Evolutionary conservation across 2,113 vertebrate species (phyloP).

Genomic region (Lepus americanus): DNA sequence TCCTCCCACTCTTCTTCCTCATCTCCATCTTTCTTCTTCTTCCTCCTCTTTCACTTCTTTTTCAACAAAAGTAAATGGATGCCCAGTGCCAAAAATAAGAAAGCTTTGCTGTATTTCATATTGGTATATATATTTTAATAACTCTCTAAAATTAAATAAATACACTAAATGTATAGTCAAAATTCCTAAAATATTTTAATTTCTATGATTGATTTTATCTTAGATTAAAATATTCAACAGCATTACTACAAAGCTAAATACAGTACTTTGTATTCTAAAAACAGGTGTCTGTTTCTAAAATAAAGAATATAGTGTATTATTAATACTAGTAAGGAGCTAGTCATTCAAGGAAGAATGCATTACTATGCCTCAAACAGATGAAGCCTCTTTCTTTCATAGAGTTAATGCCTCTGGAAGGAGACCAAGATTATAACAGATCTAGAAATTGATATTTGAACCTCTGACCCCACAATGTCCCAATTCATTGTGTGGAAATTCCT

Average conservation of each 20-base stretch:
- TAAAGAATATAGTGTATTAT: not conserved
- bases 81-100: not conserved
- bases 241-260: not conserved
- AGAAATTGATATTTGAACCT: conserved; percentile 38
- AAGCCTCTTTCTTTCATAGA: not conserved
- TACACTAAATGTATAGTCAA: not conserved
- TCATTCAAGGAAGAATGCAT: not conserved
- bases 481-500: not conserved
- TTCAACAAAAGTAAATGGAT: not conserved
- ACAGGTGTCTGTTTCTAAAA: not conserved
- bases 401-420: not conserved
- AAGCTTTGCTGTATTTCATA: not conserved
- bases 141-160: not conserved
- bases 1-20: not conserved
- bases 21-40: not conserved
- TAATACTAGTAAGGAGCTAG: not conserved
- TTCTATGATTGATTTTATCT: conserved; percentile 10
- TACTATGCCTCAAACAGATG: not conserved
- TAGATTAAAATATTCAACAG: not conserved
- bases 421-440: not conserved
- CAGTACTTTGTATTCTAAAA: not conserved
- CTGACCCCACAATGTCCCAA: not conserved
- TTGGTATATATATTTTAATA: not conserved
- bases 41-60: not conserved
- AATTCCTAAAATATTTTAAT: not conserved